Base-by-base conservation (phyloP, 2,113 vertebrate genomes). In the Bombycilla garrulus region DNA sequence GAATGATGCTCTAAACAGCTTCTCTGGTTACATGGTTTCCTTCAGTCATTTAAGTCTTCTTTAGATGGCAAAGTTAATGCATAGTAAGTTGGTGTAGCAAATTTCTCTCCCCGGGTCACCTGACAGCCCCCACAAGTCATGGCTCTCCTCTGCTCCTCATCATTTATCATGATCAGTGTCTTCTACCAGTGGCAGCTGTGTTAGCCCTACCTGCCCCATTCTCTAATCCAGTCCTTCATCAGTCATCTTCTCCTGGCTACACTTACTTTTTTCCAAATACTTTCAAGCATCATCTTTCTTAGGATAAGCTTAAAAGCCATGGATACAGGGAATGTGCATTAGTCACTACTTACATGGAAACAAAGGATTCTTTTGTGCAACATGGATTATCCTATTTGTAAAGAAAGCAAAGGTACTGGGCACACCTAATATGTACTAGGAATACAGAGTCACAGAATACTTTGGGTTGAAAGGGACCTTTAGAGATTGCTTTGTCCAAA, bases 281-380 rank as follows among this genome's bases (percentile, higher is more conserved):
- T 78, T 70, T 45, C 51, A 78, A 58, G 53, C 5, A 74, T 42
- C 17, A 26, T 22, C 28, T 81, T 77, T 31, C 36, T 42, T 35
- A 54, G 50, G 9, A 31, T 70, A 78, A 78, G 3, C n/a, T 66
- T 66, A 58, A 94, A 91, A 94, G 16, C 33, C 28, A 19, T 10
- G 29, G 28, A 73, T n/a, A 28, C 12, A 65, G 20, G 35, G 67
- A 64, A 38, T 13, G 18, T 51, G 16, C 28, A 26, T 57, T 66
- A 15, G 31, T 70, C 0, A 0, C 20, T 58, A 9, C 15, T 74
- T 25, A 36, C 1, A 11, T 0, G 1, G 38, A 88, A 90, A 78
- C 3, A 15, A 81, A 90, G 22, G 5, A n/a, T 40, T 5, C 7
- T 29, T 85, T 44, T 61, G 11, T 40, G 11, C 66, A 70, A 61